Evolutionary conservation across 92 coral and sea anemone species (phyloP).

Genomic region (Virgularia gustaviana): DNA sequence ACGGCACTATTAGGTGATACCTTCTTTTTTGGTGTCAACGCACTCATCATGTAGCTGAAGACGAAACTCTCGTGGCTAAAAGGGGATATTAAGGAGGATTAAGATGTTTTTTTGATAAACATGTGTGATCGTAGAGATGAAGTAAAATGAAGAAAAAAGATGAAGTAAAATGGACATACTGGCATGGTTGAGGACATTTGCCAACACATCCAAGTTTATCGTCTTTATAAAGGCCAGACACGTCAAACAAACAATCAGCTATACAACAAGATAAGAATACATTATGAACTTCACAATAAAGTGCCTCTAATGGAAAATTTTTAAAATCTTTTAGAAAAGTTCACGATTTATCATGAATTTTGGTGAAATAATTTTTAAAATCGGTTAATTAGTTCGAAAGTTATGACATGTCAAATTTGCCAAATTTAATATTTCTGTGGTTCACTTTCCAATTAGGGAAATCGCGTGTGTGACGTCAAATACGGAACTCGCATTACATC

Average conservation of each 20-base stretch:
- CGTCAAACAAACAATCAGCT: constrained; percentile 10
- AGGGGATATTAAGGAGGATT: not conserved
- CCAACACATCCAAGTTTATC: constrained; percentile 5
- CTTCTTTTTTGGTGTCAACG: constrained; percentile 7
- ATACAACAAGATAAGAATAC: not conserved
- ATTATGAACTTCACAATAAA: no score
- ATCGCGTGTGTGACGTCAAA: no score
- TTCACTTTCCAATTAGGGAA: no score
- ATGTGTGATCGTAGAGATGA: not conserved
- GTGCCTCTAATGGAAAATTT: no score
- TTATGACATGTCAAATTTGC: no score
- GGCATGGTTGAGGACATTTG: constrained; percentile 21
- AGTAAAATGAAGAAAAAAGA: not conserved
- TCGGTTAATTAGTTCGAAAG: no score
- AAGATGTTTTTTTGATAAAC: no score
- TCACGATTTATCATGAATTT: no score
- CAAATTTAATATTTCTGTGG: no score
- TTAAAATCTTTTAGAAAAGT: no score
- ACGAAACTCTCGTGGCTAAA: constrained; percentile 14
- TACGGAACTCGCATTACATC: no score
- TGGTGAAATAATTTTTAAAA: no score
- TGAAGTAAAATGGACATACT: not conserved
- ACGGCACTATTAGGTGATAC: not conserved
- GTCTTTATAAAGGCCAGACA: not conserved
- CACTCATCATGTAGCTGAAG: not conserved